A percentile compares a stretch with the other conserved stretches of the same genome.
Evolutionary conservation across 2,113 vertebrate genomes (phyloP).

Genomic region (Mastomys coucha): DNA sequence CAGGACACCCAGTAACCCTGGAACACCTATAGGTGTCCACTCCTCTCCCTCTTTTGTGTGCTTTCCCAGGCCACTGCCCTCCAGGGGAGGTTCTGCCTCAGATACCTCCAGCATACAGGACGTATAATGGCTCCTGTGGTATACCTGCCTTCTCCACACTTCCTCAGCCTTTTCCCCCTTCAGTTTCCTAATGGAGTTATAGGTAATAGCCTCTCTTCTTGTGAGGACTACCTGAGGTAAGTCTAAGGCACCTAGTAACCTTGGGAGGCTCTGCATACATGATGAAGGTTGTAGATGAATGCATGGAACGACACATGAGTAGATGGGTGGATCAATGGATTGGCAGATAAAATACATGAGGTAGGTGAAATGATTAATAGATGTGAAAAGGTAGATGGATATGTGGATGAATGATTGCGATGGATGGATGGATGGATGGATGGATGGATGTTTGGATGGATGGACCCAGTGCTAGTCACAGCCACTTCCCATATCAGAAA

Average conservation of each 20-base stretch:
- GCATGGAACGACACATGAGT: too few relatives aligned
- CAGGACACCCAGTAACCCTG: too few relatives aligned
- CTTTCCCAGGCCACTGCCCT: neutral
- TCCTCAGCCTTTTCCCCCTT: neutral
- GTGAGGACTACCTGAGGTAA: neutral
- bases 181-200: neutral
- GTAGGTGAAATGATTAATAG: too few relatives aligned
- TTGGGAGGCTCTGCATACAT: neutral
- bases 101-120: neutral
- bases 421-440: too few relatives aligned
- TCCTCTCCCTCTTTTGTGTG: neutral
- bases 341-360: too few relatives aligned
- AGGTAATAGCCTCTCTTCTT: neutral
- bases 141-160: neutral
- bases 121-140: neutral
- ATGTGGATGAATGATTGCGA: too few relatives aligned
- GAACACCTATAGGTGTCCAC: accelerated
- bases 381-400: too few relatives aligned
- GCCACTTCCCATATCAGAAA: neutral
- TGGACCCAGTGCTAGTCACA: neutral
- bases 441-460: too few relatives aligned
- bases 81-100: neutral
- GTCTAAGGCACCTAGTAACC: neutral
- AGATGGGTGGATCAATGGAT: too few relatives aligned
- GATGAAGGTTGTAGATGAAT: too few relatives aligned